These are phyloP conservation scores for Melanotaenia pygmaea DNA, from an alignment of 2,797 vertebrate genomes.

Conservation along the genomic window DNA sequence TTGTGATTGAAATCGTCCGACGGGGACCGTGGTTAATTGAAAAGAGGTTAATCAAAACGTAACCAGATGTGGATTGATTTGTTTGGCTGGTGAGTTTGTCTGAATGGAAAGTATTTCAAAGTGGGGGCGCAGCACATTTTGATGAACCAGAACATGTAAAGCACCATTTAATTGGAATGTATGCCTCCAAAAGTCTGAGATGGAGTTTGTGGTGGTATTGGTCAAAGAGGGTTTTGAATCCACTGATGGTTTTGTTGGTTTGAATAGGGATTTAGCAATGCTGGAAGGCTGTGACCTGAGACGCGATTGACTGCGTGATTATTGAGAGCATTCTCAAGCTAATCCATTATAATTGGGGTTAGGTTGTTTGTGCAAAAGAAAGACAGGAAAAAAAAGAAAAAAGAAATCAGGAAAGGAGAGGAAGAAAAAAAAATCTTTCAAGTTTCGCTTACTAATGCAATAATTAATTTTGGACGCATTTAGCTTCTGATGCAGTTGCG, in stretches of 20 bases:
- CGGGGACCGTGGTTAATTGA: conserved; percentile 64
- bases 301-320: conserved; percentile 60
- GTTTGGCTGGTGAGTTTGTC: conserved; percentile 61
- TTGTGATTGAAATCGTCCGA: conserved; percentile 21
- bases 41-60: conserved; percentile 80
- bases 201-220: conserved; percentile 46
- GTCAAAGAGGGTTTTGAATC: conserved; percentile 43
- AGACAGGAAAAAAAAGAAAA: conserved; percentile 3
- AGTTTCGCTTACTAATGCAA: conserved; percentile 29
- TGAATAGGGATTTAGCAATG: conserved; percentile 58
- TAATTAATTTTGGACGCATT: conserved; percentile 47
- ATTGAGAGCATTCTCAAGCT: conserved; percentile 48
- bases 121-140: conserved; percentile 38
- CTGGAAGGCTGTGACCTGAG: conserved; percentile 61
- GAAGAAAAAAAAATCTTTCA: background rate
- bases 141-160: conserved; percentile 72
- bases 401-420: background rate
- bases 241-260: conserved; percentile 52
- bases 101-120: conserved; percentile 81
- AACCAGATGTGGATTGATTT: conserved; percentile 86
- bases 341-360: conserved; percentile 71
- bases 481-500: conserved; percentile 12
- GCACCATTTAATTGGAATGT: conserved; percentile 67
- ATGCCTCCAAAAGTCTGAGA: conserved; percentile 65
- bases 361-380: conserved; percentile 49